These are phyloP conservation scores for Leucoraja ocellata DNA, from an alignment of 2,797 vertebrate genomes.

Conservation along the genomic window DNA sequence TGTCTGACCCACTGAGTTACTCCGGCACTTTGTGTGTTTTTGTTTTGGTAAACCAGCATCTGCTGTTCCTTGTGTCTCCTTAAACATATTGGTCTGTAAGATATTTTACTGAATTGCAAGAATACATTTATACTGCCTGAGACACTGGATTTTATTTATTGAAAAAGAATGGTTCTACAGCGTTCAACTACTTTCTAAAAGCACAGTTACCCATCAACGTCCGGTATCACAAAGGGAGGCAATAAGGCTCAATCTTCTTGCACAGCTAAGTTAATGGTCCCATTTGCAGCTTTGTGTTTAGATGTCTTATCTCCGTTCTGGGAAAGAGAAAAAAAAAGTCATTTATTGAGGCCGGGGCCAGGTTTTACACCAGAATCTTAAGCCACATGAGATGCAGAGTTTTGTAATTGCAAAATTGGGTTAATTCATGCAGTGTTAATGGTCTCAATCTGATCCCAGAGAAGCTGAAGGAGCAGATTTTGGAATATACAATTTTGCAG, in stretches of 20 bases:
- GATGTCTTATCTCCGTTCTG: background rate
- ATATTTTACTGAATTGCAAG: background rate
- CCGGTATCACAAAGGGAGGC: background rate
- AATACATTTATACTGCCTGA: background rate
- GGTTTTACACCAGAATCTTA: background rate
- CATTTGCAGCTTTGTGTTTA: background rate
- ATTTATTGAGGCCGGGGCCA: background rate
- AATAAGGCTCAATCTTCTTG: background rate
- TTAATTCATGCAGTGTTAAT: background rate
- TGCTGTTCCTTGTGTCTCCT: background rate
- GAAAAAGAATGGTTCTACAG: background rate
- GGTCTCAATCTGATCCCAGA: background rate
- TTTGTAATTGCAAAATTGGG: no score
- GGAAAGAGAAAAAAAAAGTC: background rate
- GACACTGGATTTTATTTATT: background rate
- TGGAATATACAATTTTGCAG: background rate
- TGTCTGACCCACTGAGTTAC: no score
- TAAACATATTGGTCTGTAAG: background rate
- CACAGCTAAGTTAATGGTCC: background rate
- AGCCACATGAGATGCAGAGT: background rate
- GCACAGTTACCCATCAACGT: background rate
- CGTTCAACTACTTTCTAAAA: background rate
- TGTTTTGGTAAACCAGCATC: no score
- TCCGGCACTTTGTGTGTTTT: no score
- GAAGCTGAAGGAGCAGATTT: background rate